phyloP scores from a whole-genome alignment of 2,797 vertebrate species.

The Phylloscopus collybita region DNA sequence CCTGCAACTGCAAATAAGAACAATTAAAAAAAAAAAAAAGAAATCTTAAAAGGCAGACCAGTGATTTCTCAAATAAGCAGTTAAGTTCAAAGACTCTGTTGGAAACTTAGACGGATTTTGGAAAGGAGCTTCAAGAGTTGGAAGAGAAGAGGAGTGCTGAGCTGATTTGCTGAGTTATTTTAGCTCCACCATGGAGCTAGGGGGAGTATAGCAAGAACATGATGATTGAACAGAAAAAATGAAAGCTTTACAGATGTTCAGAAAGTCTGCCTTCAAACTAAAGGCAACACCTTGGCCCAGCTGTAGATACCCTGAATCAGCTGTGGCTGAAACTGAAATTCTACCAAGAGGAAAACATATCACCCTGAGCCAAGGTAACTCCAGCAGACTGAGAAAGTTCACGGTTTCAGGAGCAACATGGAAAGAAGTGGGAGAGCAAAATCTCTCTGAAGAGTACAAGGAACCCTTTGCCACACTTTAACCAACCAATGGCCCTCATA shows the following conservation, averaged over 20 bases:
- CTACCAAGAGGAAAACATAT: neutral
- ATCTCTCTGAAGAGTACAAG: neutral
- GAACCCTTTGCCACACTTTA: neutral
- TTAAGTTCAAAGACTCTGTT: conserved; percentile 1
- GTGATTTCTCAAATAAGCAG: conserved; percentile 12
- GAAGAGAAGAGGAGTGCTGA: neutral
- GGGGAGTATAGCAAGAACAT: neutral
- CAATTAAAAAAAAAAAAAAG: neutral
- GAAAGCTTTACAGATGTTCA: neutral
- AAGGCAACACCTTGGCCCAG: neutral
- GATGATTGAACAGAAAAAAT: neutral
- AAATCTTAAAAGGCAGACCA: neutral
- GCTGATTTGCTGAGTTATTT: conserved; percentile 20
- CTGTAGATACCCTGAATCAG: neutral
- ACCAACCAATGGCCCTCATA: neutral
- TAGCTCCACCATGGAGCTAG: neutral
- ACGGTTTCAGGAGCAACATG: neutral
- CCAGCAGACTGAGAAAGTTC: neutral
- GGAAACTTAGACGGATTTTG: neutral
- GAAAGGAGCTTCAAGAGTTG: neutral
- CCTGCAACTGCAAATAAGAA: neutral
- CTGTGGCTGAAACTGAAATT: neutral
- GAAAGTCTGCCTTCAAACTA: neutral
- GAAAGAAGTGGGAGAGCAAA: neutral
- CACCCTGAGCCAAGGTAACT: neutral